Evolutionary conservation across 2,113 vertebrate species (phyloP), one percentile per base, ranked within the genome.

Genomic region (Corythornis vintsioides): DNA sequence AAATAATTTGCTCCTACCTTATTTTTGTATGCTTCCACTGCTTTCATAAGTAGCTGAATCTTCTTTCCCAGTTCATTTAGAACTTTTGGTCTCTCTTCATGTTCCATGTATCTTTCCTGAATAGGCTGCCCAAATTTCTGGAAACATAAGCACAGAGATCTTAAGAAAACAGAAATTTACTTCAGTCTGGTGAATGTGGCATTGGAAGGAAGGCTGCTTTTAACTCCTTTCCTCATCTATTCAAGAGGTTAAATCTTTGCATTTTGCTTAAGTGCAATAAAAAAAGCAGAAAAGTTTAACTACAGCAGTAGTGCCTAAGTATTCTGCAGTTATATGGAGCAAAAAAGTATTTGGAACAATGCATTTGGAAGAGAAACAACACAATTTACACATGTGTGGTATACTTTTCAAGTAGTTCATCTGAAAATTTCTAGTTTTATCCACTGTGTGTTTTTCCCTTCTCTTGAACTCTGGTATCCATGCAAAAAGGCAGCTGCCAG

Each of bases 41-140:
- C 97, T 98, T 99, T 99, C 98, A 99, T 98, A 94, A 98, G 98
- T 59, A 98, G 96, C 56, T 99, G 99, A 65, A 99, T 98, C 95
- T 98, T 99, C 94, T 98, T 99, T 69, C 99, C 98, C 70, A 99
- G 96, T 82, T 99, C 98, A 70, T 99, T 98, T 96, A 99, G 98
- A 78, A 98, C 98, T 96, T 98, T 98, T 22, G 99, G 99, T 93
- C 99, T 98, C 94, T 99, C 99, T 90, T 98, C 98, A 10, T 98
- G 98, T 95, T 99, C 99, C 94, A 98, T 97, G 91, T 98, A 98
- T 35, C 98, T 97, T 40, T 98, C 98, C 90, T 99, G 98, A 97
- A 99, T 98, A 83, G 99, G 99, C 66, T 98, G 98, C 78, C 99
- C 99, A 94, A 98, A 98, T 97, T 97, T 98, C 99, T 99, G 93